These are phyloP conservation scores for Ia io DNA, from an alignment of 2,113 vertebrate genomes.

Conservation along the genomic window DNA sequence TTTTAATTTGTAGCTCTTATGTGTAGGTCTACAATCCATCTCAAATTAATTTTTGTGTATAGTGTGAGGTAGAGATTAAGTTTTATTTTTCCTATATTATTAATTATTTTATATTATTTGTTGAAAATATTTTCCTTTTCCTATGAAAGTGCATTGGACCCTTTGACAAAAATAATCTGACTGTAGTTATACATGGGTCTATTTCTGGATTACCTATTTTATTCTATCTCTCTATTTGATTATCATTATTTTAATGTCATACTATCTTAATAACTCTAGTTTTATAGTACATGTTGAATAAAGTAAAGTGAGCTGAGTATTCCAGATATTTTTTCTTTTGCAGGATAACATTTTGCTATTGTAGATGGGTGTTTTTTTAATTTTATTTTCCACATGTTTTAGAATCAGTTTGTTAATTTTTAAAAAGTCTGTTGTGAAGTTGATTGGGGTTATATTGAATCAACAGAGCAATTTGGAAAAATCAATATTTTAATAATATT, in stretches of 20 bases:
- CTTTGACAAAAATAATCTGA: neutral
- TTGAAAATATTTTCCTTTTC: neutral
- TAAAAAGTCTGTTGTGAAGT: neutral
- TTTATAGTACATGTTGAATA: neutral
- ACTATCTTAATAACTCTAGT: neutral
- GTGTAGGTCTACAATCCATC: neutral
- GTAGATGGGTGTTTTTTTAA: neutral
- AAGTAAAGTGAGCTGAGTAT: neutral
- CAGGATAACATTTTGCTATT: neutral
- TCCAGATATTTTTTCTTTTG: neutral
- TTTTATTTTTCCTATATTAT: neutral
- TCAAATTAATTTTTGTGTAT: neutral
- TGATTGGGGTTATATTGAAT: neutral
- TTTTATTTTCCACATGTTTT: neutral
- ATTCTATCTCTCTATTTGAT: neutral
- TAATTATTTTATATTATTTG: neutral
- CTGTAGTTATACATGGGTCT: neutral
- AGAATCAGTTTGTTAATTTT: neutral
- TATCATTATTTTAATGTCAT: neutral
- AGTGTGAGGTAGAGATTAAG: neutral
- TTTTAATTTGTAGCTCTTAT: neutral
- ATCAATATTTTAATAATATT: neutral
- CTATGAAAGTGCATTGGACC: neutral
- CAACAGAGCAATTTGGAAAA: neutral
- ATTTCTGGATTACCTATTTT: neutral